Evolutionary conservation across 1,140 invertebrate species (phyloP), one percentile per base, ranked within the genome.

Genomic region (Drosophila miranda): DNA sequence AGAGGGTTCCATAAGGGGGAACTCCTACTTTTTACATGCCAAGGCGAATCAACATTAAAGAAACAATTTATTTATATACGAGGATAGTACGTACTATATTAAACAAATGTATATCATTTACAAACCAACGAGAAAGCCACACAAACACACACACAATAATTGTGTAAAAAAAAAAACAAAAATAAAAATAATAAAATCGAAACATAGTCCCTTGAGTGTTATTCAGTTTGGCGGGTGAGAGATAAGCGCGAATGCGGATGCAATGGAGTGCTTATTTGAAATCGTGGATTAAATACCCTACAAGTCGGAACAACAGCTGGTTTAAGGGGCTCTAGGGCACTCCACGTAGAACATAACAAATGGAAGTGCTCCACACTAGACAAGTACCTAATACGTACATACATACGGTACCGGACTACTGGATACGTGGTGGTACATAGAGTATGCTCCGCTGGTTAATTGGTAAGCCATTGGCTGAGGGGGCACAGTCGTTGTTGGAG

Each of bases 51-150:
- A 48, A 49, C 44, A 68, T 21, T 42, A 46, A 60, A 48, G 58
- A 54, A 61, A 63, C 43, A 70, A 75, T 87, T 78, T 86, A 86
- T 87, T 82, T 87, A 86, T 82, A 87, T 63, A 58, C 30, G 9
- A 34, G 30, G 3, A 11, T 52, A 70, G 23, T 28, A 43, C 30
- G 11, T 19, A 54, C 16, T 19, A 19, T 46, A 63, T 45, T 28
- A 74, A 67, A 71, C 67, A 78, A 77, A 60, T 83, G 58, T 75
- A 55, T 79, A 63, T 19, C 19, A 75, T 68, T 75, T 75, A 57
- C 61, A 75, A 66, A 34, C 57, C 55, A 56, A 70, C 57, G 66
- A 68, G 46, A 68, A 30, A 68, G 43, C 64, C 21, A 61, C 64
- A 79, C 44, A 75, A 52, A 81, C 57, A 78, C 43, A 73, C 38